Evolutionary conservation across 1,140 invertebrate species (phyloP).

Genomic region (Drosophila cardini): DNA sequence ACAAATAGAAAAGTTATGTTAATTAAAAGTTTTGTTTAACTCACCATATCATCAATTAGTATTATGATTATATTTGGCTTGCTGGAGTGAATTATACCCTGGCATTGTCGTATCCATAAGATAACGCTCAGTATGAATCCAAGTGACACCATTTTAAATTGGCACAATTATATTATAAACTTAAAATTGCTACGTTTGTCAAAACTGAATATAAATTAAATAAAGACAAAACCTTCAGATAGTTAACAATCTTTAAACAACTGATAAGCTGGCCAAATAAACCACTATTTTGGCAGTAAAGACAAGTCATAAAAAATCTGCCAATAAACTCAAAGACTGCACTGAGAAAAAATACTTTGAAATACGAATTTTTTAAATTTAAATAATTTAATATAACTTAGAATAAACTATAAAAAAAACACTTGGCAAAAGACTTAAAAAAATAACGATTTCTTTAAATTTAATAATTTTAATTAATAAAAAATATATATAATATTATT

Average conservation of each 20-base stretch:
- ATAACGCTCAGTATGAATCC: slow-evolving; percentile 20
- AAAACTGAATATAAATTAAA: not conserved
- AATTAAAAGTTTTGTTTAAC: not conserved
- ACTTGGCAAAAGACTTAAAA: too few relatives aligned
- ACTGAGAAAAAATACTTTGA: not conserved
- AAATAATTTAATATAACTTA: not conserved
- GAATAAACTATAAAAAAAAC: not conserved
- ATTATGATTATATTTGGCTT: slow-evolving; percentile 78
- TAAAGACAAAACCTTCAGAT: not conserved
- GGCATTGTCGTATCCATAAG: slow-evolving; percentile 1
- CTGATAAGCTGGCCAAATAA: not conserved
- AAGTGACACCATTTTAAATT: slow-evolving; percentile 28
- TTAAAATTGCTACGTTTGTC: slow-evolving; percentile 11
- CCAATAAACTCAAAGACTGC: not conserved
- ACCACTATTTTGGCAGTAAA: not conserved
- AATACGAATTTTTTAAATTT: not conserved
- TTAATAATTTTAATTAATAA: too few relatives aligned
- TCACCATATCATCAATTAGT: slow-evolving; percentile 77
- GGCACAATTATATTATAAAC: slow-evolving; percentile 1
- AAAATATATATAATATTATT: too few relatives aligned
- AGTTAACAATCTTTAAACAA: not conserved
- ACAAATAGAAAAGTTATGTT: too few relatives aligned
- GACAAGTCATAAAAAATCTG: not conserved
- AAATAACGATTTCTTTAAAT: too few relatives aligned
- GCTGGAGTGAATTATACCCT: slow-evolving; percentile 6